phyloP scores from a whole-genome alignment of 2,888 invertebrate genomes.

The Drosophila yooni region DNA sequence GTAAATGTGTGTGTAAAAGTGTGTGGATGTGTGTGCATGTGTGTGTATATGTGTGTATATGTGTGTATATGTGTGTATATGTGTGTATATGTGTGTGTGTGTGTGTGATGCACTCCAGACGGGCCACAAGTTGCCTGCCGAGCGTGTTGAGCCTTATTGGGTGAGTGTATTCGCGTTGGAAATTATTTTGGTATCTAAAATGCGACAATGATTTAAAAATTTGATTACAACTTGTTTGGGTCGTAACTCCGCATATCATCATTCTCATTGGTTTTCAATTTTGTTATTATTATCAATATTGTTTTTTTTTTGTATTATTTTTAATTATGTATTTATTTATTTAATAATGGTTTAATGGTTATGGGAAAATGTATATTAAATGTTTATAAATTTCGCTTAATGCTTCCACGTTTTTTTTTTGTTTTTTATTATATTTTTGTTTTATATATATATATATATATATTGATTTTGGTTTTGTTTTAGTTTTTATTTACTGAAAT shows the following conservation, averaged over 20 bases:
- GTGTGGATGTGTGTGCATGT: conserved; percentile 1
- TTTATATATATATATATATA: conserved; percentile 40
- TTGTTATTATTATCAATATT: conserved; percentile 37
- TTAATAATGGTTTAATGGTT: conserved; percentile 52
- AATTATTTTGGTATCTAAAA: conserved; percentile 59
- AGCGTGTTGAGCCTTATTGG: conserved; percentile 16
- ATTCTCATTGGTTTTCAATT: conserved; percentile 28
- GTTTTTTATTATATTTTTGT: conserved; percentile 28
- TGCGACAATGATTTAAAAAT: conserved; percentile 74
- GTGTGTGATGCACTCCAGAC: conserved; percentile 19
- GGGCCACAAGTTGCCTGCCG: not conserved
- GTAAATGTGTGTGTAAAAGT: conserved; percentile 10
- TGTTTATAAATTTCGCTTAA: conserved; percentile 73
- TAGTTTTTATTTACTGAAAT: conserved; percentile 46
- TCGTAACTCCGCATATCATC: conserved; percentile 20
- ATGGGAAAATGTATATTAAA: conserved; percentile 78
- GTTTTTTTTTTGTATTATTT: conserved; percentile 32
- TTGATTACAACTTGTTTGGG: conserved; percentile 61
- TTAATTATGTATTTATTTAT: conserved; percentile 39
- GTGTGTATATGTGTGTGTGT: conserved; percentile 1
- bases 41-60: conserved; percentile 7
- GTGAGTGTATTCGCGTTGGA: conserved; percentile 25
- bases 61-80: conserved; percentile 4
- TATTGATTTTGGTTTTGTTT: conserved; percentile 39
- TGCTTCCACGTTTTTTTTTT: conserved; percentile 38